Evolutionary conservation across 2,888 invertebrate species (phyloP), one percentile per base, ranked within the genome.

Genomic region (Adineta ricciae): DNA sequence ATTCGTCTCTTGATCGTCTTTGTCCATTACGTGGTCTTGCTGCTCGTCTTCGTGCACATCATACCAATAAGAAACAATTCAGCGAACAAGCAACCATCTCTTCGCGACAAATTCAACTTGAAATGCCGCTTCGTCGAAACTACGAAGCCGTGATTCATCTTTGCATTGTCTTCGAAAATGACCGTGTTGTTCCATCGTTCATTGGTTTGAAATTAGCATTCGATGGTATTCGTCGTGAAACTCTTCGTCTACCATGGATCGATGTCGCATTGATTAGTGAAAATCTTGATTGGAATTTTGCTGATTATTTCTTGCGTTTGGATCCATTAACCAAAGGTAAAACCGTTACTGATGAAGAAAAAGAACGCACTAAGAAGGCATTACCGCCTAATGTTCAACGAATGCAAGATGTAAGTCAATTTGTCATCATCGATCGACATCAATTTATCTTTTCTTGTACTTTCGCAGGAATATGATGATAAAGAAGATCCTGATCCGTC

Each of bases 231-330:
- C 38, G 41, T n/a, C 78, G 41, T 78, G 78, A 78, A 41, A 78
- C 78, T 36, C 19, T 41, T 24, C 78, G 78, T 78, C n/a, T 78
- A 78, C 78, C 78, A 78, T 78, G 78, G 78, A 0, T 78, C 24
- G 78, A 78, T 24, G 24, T 41, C 1, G 78, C 78, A 41, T 38
- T 78, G n/a, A 41, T 78, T 11, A 41, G n/a, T 78, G 78, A 78
- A 78, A 78, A 78, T 78, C 78, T 78, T n/a, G 78, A 78, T 41
- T 78, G 41, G 78, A 78, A 78, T 41, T 36, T 78, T n/a, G 78
- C 78, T 2, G 78, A 78, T 41, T 78, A 78, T 41, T 78, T 78
- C 41, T 78, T 41, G n/a, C 38, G 41, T n/a, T 78, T 78, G 41
- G 78, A 78, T 78, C 78, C 78, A 38, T 78, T 78, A 32, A 78